Percentiles rank a stretch among this genome's conserved stretches.
These are phyloP conservation scores for Pemphigus obesinymphae DNA, from an alignment of 1,140 invertebrate species.

Conservation along the genomic window DNA sequence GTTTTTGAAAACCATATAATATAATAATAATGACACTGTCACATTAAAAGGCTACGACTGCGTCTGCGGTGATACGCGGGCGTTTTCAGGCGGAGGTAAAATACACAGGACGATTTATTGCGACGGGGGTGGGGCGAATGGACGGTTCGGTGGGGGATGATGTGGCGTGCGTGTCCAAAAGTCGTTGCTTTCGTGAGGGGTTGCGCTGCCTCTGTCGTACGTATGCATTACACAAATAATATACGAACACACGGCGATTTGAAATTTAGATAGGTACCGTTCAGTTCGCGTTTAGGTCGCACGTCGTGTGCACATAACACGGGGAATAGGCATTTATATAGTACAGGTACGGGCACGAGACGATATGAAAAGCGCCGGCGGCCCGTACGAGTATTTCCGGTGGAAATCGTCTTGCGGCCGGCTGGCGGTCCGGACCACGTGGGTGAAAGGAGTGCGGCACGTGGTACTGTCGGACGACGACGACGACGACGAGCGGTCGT, in stretches of 20 bases:
- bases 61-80: background rate
- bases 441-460: constrained; percentile 66
- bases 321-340: no score
- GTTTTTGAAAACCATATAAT: constrained; percentile 20
- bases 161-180: constrained; percentile 6
- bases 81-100: background rate
- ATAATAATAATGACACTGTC: constrained; percentile 31
- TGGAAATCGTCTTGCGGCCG: constrained; percentile 68
- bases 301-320: background rate
- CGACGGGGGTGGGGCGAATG: background rate
- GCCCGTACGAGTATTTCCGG: constrained; percentile 49
- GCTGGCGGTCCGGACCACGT: constrained; percentile 64
- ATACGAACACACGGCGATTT: background rate
- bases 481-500: constrained; percentile 50
- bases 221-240: background rate
- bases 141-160: no score
- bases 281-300: background rate
- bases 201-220: no score
- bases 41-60: background rate
- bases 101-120: background rate
- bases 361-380: background rate
- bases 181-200: constrained; percentile 6
- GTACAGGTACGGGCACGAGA: no score
- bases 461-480: constrained; percentile 64
- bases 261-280: background rate